phyloP scores from a whole-genome alignment of 2,113 vertebrate genomes.

The Oryzias woworae region DNA sequence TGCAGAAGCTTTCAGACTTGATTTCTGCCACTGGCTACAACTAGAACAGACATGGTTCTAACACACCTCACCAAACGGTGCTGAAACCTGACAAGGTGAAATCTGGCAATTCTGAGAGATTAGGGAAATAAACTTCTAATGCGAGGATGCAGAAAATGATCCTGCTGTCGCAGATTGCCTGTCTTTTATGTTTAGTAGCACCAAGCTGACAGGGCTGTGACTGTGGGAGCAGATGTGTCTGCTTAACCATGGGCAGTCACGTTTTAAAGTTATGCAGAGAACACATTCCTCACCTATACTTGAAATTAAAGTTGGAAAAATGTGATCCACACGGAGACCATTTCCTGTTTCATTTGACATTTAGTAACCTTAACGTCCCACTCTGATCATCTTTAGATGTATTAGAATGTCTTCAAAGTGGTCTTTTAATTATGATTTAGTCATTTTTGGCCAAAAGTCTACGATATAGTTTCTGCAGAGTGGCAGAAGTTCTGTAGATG shows the following conservation, averaged over 20 bases:
- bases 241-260: not conserved
- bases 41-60: not conserved
- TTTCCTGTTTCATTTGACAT: too few species aligned
- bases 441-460: too few species aligned
- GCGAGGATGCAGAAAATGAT: constrained; percentile 8
- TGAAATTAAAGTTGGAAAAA: too few species aligned
- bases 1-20: constrained; percentile 12
- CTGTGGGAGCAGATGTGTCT: constrained; percentile 12
- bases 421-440: too few species aligned
- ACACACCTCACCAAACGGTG: not conserved
- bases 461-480: too few species aligned
- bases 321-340: too few species aligned
- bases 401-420: too few species aligned
- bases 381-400: too few species aligned
- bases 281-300: not conserved
- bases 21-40: constrained; percentile 19
- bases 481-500: too few species aligned
- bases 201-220: constrained; percentile 8
- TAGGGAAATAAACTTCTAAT: not conserved
- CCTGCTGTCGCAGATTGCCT: not conserved
- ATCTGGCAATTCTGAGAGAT: not conserved
- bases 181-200: not conserved
- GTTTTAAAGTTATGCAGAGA: not conserved
- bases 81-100: not conserved
- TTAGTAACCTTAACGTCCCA: too few species aligned